Evolutionary conservation across 2,797 vertebrate species (phyloP), one percentile per base, ranked within the genome.

Genomic region (Sebastiscus albofasciatus): DNA sequence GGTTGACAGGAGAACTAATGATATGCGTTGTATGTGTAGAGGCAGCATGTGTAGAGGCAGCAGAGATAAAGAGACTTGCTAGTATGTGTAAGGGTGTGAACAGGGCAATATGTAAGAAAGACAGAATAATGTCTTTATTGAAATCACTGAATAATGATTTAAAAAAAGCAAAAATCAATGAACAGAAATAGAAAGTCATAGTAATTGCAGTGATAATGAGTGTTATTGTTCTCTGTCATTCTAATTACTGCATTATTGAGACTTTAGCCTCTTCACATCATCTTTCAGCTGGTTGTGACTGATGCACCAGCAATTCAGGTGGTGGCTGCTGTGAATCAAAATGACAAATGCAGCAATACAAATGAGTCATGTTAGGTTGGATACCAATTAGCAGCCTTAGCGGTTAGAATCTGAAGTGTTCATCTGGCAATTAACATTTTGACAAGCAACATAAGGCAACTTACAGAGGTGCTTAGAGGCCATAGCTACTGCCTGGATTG

Each of bases 241-340:
- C 9, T 75, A 65, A 79, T 85, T 55, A 67, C 14, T 68, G 27
- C 67, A 36, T 75, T 31, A 65, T 64, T 59, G 55, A 60, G 31
- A 59, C 33, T 68, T 66, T 36, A 27, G 5, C 22, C 20, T 36
- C 5, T 46, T 61, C 36, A 18, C 39, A 49, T 34, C 31, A 20
- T 77, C n/a, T 31, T 52, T 58, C 6, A 56, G 66, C 16, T 49
- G 24, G 59, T 20, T 71, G 64, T 60, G 59, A 62, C 29, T 75
- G 34, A 69, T 70, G 75, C 65, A 34, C 36, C 29, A 76, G 31
- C 18, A 60, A 34, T 64, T 49, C 69, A 49, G 61, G 64, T 68
- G 64, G 39, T n/a, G 24, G 22, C 64, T 83, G 52, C 52, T 78
- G 42, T 81, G 68, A 70, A 80, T 82, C 39, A 64, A 81, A 81